These are phyloP conservation scores for Polymixis flavicincta DNA, from an alignment of 2,888 invertebrate genomes.

Conservation along the genomic window DNA sequence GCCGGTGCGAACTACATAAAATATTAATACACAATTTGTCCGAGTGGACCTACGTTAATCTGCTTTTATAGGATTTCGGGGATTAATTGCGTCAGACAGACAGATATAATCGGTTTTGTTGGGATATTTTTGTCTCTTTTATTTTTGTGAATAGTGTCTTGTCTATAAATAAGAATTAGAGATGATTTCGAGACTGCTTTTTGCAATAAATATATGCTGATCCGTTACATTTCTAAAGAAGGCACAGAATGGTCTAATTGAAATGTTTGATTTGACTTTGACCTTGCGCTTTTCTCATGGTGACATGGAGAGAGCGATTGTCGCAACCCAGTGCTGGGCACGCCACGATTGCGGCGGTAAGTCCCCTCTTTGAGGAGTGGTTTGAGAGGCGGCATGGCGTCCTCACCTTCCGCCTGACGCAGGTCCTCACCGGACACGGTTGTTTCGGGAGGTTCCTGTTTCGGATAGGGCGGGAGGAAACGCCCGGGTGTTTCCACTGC, in stretches of 20 bases:
- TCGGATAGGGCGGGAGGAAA: too few relatives aligned
- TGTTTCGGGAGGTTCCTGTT: too few relatives aligned
- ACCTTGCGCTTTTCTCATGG: too few relatives aligned
- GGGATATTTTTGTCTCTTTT: conserved; percentile 54
- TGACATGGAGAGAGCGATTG: too few relatives aligned
- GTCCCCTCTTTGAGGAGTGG: too few relatives aligned
- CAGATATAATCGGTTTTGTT: conserved; percentile 51
- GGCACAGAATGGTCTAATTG: not conserved
- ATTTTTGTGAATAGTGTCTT: conserved; percentile 39
- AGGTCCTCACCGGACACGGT: too few relatives aligned
- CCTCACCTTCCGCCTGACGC: too few relatives aligned
- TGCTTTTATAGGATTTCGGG: conserved; percentile 85
- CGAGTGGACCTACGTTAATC: conserved; percentile 88
- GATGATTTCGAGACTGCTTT: not conserved
- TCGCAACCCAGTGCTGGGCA: too few relatives aligned
- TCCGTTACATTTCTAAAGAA: not conserved
- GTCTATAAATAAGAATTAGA: conserved; percentile 58
- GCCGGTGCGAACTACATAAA: conserved; percentile 87
- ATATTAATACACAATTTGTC: conserved; percentile 91
- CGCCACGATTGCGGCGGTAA: too few relatives aligned
- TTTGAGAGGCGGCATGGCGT: too few relatives aligned
- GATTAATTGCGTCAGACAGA: conserved; percentile 81
- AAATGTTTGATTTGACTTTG: not conserved
- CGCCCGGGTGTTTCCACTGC: too few relatives aligned
- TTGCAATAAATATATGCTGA: not conserved